phyloP scores from a whole-genome alignment of 2,888 invertebrate species.

The Seira ritae region DNA sequence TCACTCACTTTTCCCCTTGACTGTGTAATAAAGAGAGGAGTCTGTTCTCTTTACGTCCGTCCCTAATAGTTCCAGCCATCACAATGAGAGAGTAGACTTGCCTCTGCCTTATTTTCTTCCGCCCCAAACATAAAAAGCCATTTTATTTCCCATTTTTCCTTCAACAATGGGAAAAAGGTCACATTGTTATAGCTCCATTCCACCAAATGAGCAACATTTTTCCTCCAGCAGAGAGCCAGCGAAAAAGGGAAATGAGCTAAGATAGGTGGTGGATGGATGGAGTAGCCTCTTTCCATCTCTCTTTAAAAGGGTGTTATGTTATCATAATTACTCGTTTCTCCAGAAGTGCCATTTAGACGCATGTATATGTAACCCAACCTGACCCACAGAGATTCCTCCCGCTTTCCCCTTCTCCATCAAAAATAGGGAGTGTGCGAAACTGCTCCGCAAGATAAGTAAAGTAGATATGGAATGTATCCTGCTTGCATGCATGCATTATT shows the following conservation, averaged over 20 bases:
- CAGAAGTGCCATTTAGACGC: not conserved
- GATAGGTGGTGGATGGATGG: not conserved
- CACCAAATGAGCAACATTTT: not conserved
- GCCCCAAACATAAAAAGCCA: slow-evolving; percentile 11
- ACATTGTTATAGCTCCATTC: not conserved
- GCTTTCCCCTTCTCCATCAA: not conserved
- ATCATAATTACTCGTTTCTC: slow-evolving; percentile 9
- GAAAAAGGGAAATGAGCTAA: slow-evolving; percentile 4
- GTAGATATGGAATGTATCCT: no score
- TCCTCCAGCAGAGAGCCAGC: not conserved
- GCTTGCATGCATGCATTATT: no score
- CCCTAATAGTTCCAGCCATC: not conserved
- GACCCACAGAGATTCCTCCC: not conserved
- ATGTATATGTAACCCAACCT: not conserved
- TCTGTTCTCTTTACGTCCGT: not conserved
- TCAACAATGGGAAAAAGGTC: slow-evolving; percentile 10
- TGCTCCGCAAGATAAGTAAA: no score
- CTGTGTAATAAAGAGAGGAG: not conserved
- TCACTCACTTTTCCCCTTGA: not conserved
- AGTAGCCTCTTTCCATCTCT: not conserved
- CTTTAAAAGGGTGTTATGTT: slow-evolving; percentile 11
- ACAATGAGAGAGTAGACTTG: not conserved
- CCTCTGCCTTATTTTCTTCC: not conserved
- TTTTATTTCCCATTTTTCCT: slow-evolving; percentile 6
- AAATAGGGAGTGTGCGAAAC: no score